Base-by-base conservation (phyloP, 2,888 invertebrate species). In the Strigamia transsilvanica region DNA sequence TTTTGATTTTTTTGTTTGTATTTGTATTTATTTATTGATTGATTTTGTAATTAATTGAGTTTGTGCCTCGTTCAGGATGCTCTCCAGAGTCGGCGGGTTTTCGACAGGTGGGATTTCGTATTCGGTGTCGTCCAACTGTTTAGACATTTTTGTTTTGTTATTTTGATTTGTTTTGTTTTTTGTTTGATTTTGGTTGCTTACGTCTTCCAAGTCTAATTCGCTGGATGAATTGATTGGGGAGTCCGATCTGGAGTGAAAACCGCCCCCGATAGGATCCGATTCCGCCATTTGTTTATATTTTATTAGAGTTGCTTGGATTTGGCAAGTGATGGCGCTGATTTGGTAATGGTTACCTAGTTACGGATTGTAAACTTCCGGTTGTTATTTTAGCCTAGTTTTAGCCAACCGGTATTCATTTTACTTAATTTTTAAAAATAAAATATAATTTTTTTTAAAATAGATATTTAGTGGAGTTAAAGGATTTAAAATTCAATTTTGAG, bases 21-120 rank as follows among this genome's bases (percentile, higher is more conserved):
- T n/a, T n/a, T n/a, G n/a, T n/a, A n/a, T n/a, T n/a, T n/a, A n/a
- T n/a, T n/a, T n/a, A n/a, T n/a, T n/a, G n/a, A n/a, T n/a, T n/a
- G n/a, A n/a, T n/a, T n/a, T n/a, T n/a, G n/a, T n/a, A n/a, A n/a
- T n/a, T n/a, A n/a, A n/a, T n/a, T n/a, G n/a, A n/a, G n/a, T n/a
- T n/a, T n/a, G n/a, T 79, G 89, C 88, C 87, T 94, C 94, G 89
- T 93, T 94, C 79, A 95, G 88, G 85, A 94, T 93, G 86, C 94
- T 94, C 87, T 94, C 95, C 85, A 95, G 88, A 0, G 94, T 93
- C 18, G 94, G 94, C 84, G 93, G 90, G 84, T 92, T 91, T 83
- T 92, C 92, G 82, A 93, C 91, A 18, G 92, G 91, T 79, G 94
- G 93, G 86, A 95, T 92, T 85, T 93, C 93, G 88, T 93, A 94